Evolutionary conservation across 2,113 vertebrate species (phyloP), one percentile per base, ranked within the genome.

Genomic region (Leptobrachium ailaonicum): DNA sequence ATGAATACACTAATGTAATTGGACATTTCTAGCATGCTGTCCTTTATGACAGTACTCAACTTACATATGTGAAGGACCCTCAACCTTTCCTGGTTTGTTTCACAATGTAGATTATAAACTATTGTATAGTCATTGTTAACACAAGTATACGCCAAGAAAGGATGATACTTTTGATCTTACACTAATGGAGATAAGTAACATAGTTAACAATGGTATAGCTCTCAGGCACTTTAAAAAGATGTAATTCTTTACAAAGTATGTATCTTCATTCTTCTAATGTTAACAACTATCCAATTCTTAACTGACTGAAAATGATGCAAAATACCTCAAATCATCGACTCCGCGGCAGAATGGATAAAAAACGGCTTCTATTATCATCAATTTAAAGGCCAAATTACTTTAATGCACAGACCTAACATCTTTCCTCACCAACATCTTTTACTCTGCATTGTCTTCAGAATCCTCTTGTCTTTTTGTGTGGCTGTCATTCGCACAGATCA

Each of bases 401-500:
- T 72, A 72, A 79, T 79, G 77, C 77, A 72, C 69, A 63, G 66
- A 69, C 70, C 60, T 43, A 53, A 72, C 20, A 32, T 73, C 54
- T 14, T 47, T 62, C 8, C 41, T 41, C 66, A 58, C 53, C 72
- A 44, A 69, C 71, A 66, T 66, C 44, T 69, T 54, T 56, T 75
- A 58, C 9, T 47, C 41, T 60, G 3, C 53, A 54, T 75, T 74
- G 56, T 62, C 63, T 81, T 45, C n/a, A 69, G 50, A 43, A 41
- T 66, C 6, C 7, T 80, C 56, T n/a, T 60, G 41, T 47, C 64
- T 74, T 74, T 69, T 80, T 74, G 40, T 69, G 20, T 80, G 71
- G 62, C 79, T 81, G 73, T 69, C 66, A 75, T 73, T 75, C 72
- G 74, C 12, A 67, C 50, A 75, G 71, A 74, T 81, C 79, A 69